Conservation (phyloP, 2,888 invertebrate genomes). For the Endotricha flammealis region DNA sequence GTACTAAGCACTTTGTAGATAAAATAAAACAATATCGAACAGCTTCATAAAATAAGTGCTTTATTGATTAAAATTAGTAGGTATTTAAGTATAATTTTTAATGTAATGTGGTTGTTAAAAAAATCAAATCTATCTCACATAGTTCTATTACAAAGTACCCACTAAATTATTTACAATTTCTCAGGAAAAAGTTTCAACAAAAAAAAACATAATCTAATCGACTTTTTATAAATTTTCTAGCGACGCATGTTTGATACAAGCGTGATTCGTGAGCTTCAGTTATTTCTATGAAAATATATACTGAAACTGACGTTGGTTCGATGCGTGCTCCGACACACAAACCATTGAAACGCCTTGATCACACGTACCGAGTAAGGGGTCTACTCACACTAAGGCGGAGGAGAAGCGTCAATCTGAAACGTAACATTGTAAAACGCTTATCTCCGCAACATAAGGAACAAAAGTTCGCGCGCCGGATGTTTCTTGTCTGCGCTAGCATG, state of each 20-base stretch:
- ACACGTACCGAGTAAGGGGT: too few species aligned
- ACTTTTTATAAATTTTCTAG: slow-evolving; percentile 10
- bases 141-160: slow-evolving; percentile 26
- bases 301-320: too few species aligned
- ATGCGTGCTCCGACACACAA: too few species aligned
- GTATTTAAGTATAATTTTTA: slow-evolving; percentile 54
- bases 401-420: too few species aligned
- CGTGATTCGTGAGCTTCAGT: slow-evolving; percentile 2
- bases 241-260: slow-evolving; percentile 1
- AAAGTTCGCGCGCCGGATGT: too few species aligned
- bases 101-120: slow-evolving; percentile 50
- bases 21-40: slow-evolving; percentile 48
- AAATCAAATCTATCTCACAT: slow-evolving; percentile 37
- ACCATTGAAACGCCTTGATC: too few species aligned
- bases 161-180: slow-evolving; percentile 47
- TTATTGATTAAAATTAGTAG: slow-evolving; percentile 71
- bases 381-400: too few species aligned
- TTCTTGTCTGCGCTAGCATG: too few species aligned
- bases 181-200: slow-evolving; percentile 25
- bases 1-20: slow-evolving; percentile 8
- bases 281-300: slow-evolving; percentile 8
- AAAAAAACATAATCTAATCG: slow-evolving; percentile 22
- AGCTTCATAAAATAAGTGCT: slow-evolving; percentile 75
- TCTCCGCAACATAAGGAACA: too few species aligned
- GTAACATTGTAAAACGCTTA: too few species aligned